These are phyloP conservation scores for Lepidocolaptes lacrymiger DNA, from an alignment of 2,797 vertebrate species.

Conservation along the genomic window DNA sequence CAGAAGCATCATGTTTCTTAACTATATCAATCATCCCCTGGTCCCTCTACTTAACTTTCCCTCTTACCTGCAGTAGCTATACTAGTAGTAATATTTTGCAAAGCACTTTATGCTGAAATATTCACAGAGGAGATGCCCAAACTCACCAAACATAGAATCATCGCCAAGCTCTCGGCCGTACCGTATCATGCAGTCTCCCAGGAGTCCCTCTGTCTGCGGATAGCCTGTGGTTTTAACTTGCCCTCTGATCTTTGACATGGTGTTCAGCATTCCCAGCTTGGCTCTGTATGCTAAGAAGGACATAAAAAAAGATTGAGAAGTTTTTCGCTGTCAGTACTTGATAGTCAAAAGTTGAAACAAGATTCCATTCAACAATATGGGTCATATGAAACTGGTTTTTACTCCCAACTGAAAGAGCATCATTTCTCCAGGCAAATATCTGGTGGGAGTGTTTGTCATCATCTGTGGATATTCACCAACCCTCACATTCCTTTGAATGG, in stretches of 20 bases:
- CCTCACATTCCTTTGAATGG: background rate
- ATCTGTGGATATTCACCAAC: background rate
- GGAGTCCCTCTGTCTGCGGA: conserved; percentile 91
- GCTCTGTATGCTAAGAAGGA: conserved; percentile 86
- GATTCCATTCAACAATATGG: background rate
- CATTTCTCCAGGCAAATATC: background rate
- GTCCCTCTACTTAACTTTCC: background rate
- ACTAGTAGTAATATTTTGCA: background rate
- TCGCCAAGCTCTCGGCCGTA: conserved; percentile 91
- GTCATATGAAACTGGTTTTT: background rate
- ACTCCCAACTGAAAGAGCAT: background rate
- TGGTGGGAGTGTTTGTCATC: background rate
- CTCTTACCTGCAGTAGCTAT: conserved; percentile 18
- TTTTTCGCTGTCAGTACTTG: background rate
- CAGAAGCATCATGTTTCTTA: background rate
- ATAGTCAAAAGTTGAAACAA: background rate
- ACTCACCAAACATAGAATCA: conserved; percentile 88
- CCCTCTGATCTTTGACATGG: conserved; percentile 93
- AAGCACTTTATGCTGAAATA: background rate
- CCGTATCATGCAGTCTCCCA: conserved; percentile 94
- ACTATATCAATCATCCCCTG: background rate
- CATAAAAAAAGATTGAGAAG: background rate
- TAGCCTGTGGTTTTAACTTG: conserved; percentile 91
- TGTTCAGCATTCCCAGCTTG: conserved; percentile 92
- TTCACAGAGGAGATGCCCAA: background rate